These are phyloP conservation scores for Psophia crepitans DNA, from an alignment of 2,113 vertebrate genomes.

Conservation along the genomic window DNA sequence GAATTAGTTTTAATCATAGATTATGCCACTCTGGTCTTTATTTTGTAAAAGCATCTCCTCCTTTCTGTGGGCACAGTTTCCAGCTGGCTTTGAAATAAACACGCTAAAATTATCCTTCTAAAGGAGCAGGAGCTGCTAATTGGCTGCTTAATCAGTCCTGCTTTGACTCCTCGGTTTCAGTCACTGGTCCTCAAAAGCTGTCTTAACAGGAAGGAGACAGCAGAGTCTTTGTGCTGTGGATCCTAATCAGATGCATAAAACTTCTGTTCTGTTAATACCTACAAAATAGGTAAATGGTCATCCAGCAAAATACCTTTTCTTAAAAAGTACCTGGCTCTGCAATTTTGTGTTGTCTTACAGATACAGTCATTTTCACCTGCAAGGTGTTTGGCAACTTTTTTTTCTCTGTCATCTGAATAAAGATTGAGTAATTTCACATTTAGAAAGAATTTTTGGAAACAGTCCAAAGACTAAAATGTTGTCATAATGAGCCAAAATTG, in stretches of 20 bases:
- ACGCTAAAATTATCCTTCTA: neutral
- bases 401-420: neutral
- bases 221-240: neutral
- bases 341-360: neutral
- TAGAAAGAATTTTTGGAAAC: neutral
- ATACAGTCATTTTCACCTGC: neutral
- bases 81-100: neutral
- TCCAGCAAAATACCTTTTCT: neutral
- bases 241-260: neutral
- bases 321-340: neutral
- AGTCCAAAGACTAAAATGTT: neutral
- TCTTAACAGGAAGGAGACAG: neutral
- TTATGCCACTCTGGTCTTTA: neutral
- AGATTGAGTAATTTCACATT: neutral
- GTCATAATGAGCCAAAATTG: neutral
- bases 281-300: neutral
- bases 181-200: neutral
- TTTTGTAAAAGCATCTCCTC: neutral
- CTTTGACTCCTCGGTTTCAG: neutral
- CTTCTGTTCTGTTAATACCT: neutral
- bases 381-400: neutral
- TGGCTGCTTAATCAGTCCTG: neutral
- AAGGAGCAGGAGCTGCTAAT: neutral
- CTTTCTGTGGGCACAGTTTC: neutral
- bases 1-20: neutral